Percentiles rank a stretch among this genome's conserved stretches.
Evolutionary conservation across 2,888 invertebrate genomes (phyloP).

Genomic region (Meganola albula): DNA sequence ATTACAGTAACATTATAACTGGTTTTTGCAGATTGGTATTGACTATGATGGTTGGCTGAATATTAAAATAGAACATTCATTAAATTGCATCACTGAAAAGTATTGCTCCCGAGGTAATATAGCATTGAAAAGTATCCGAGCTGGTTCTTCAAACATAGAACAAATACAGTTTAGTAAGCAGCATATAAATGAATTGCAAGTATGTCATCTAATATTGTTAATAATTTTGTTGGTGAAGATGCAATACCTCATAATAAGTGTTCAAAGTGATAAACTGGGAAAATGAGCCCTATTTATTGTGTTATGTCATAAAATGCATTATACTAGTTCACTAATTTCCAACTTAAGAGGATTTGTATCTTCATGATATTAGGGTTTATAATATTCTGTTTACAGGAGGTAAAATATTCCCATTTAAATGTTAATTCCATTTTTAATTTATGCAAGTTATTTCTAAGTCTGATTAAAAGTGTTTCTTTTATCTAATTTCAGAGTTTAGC

Average conservation of each 20-base stretch:
- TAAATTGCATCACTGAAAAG: conserved; percentile 70
- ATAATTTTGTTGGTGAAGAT: no score
- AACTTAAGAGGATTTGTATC: no score
- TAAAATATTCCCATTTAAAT: no score
- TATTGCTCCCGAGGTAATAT: conserved; percentile 84
- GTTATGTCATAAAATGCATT: no score
- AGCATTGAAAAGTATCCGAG: conserved; percentile 82
- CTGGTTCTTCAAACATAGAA: conserved; percentile 79
- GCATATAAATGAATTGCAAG: conserved; percentile 78
- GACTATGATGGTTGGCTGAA: conserved; percentile 87
- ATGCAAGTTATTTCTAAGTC: no score
- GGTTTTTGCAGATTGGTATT: conserved; percentile 59
- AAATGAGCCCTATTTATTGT: no score
- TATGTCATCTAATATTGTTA: conserved; percentile 42
- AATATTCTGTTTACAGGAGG: no score
- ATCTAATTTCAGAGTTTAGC: conserved; percentile 75
- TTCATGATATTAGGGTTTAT: no score
- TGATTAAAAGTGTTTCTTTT: conserved; percentile 1
- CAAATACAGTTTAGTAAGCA: conserved; percentile 77
- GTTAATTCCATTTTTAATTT: no score
- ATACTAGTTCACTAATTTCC: conserved; percentile 1
- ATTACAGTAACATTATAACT: no score
- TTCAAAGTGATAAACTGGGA: no score
- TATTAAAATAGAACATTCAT: conserved; percentile 82
- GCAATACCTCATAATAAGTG: no score